These are phyloP conservation scores for Chaetorhynchus papuensis DNA, from an alignment of 2,113 vertebrate species.

Conservation along the genomic window DNA sequence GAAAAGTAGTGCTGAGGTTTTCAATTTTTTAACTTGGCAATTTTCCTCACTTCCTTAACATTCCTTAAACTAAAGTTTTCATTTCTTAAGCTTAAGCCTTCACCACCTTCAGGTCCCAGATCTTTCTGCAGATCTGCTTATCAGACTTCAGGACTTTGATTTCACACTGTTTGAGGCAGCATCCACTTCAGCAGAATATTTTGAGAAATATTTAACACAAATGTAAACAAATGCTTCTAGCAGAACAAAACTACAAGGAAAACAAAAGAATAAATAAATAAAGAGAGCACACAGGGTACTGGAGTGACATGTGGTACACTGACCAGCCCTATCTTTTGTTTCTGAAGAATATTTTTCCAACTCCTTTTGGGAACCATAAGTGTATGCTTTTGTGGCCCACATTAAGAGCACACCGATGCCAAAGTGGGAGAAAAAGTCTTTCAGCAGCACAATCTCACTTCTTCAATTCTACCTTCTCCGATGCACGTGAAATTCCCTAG, in stretches of 20 bases:
- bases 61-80: background rate
- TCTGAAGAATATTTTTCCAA: background rate
- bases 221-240: background rate
- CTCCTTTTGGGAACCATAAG: background rate
- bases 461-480: background rate
- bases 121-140: background rate
- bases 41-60: background rate
- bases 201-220: background rate
- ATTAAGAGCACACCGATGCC: background rate
- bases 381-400: fast-evolving
- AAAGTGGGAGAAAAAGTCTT: background rate
- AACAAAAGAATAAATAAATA: background rate
- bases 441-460: background rate
- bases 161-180: background rate
- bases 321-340: background rate
- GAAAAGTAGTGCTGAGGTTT: background rate
- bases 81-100: background rate
- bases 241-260: background rate
- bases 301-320: background rate
- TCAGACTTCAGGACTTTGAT: background rate
- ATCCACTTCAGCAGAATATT: background rate
- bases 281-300: background rate
- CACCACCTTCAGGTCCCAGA: background rate
- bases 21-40: background rate
- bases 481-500: background rate